Conservation (phyloP, 1,140 invertebrate species). For the Pissodes strobi region DNA sequence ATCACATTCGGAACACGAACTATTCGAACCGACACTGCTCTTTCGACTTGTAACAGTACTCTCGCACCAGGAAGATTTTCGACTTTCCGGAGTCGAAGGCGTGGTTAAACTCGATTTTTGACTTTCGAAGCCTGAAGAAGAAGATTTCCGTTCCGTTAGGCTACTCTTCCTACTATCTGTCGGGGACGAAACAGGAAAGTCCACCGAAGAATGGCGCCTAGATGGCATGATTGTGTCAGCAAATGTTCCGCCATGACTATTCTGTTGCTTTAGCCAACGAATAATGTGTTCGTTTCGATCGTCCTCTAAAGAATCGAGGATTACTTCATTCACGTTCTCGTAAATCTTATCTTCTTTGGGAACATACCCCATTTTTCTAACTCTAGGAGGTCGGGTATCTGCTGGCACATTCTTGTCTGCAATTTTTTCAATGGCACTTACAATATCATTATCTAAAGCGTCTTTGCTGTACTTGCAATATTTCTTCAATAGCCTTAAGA, state of each 20-base stretch:
- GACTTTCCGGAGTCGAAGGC: constrained; percentile 45
- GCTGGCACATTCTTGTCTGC: constrained; percentile 27
- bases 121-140: constrained; percentile 44
- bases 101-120: constrained; percentile 49
- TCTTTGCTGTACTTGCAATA: constrained; percentile 54
- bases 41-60: constrained; percentile 55
- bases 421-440: constrained; percentile 51
- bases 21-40: constrained; percentile 62
- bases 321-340: constrained; percentile 47
- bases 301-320: constrained; percentile 40
- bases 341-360: constrained; percentile 52
- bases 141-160: constrained; percentile 41
- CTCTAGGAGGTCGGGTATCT: constrained; percentile 34
- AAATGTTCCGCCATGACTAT: constrained; percentile 35
- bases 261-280: constrained; percentile 54
- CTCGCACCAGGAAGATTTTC: constrained; percentile 44
- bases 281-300: constrained; percentile 54
- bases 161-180: constrained; percentile 49
- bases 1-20: constrained; percentile 61
- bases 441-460: constrained; percentile 50
- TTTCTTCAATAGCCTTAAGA: constrained; percentile 51
- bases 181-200: constrained; percentile 39
- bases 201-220: constrained; percentile 38
- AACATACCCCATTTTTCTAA: constrained; percentile 50
- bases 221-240: constrained; percentile 28